These are phyloP conservation scores for Drosophila ananassae DNA, from an alignment of 1,140 invertebrate species.

Conservation along the genomic window DNA sequence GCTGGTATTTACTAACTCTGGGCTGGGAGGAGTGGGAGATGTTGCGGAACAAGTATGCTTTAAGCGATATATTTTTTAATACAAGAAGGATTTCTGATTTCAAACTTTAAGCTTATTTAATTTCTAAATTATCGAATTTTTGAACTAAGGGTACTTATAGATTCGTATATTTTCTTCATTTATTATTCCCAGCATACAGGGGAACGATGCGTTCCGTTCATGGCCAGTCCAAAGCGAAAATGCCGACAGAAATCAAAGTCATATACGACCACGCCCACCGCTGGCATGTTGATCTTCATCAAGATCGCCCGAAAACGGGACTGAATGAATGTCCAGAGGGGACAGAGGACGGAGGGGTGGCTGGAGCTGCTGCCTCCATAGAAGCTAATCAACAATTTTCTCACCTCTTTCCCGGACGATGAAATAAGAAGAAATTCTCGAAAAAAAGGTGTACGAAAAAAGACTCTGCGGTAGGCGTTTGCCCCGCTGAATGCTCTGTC, in stretches of 20 bases:
- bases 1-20: too few species aligned
- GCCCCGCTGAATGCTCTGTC: conserved; percentile 79
- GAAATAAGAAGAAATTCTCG: conserved; percentile 12
- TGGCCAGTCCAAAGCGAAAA: conserved; percentile 60
- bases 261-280: conserved; percentile 70
- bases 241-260: conserved; percentile 81
- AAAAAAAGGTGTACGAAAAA: conserved; percentile 14
- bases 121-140: neutral
- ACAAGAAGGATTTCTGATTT: too few species aligned
- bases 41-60: too few species aligned
- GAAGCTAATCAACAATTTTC: conserved; percentile 84
- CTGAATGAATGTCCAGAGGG: conserved; percentile 18
- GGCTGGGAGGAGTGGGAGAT: too few species aligned
- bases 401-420: conserved; percentile 82
- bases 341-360: conserved; percentile 1
- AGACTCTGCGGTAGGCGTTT: conserved; percentile 78
- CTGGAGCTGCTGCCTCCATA: conserved; percentile 62
- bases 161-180: neutral
- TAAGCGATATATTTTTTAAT: too few species aligned
- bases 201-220: conserved; percentile 29
- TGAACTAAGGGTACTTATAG: neutral
- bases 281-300: conserved; percentile 83
- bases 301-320: conserved; percentile 56
- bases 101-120: too few species aligned
- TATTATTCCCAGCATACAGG: neutral